phyloP scores from a whole-genome alignment of 2,113 vertebrate species.

The Urocynchramus pylzowi region DNA sequence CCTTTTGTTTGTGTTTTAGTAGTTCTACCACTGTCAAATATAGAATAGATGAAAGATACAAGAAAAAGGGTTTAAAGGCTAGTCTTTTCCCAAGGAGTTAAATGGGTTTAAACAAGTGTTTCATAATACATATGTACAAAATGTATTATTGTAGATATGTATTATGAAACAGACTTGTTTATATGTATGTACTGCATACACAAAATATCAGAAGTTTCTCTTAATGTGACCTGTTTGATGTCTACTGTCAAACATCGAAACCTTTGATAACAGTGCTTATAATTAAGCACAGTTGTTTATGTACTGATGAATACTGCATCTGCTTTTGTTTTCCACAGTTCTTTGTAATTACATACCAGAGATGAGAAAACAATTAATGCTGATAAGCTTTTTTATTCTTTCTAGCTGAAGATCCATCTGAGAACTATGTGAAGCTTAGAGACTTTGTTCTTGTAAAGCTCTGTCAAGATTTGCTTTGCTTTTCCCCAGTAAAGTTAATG shows the following conservation, averaged over 20 bases:
- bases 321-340: not conserved
- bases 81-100: not conserved
- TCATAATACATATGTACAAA: not conserved
- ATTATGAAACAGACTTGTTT: too few relatives aligned
- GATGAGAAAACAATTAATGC: not conserved
- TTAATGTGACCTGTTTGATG: not conserved
- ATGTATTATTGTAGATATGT: too few relatives aligned
- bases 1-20: not conserved
- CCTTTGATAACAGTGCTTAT: not conserved
- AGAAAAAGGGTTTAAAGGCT: not conserved
- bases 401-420: slow-evolving; percentile 95
- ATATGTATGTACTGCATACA: not conserved
- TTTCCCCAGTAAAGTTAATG: slow-evolving; percentile 85
- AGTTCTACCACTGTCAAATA: not conserved
- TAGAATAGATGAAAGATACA: not conserved
- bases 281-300: not conserved
- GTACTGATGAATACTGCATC: not conserved
- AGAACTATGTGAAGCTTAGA: slow-evolving; percentile 93
- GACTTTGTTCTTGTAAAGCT: slow-evolving; percentile 95
- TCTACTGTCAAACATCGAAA: not conserved
- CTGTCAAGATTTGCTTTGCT: slow-evolving; percentile 87
- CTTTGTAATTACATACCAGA: not conserved
- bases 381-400: not conserved
- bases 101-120: not conserved
- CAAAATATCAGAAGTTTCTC: not conserved